Base-by-base conservation (phyloP, 2,113 vertebrate species). In the Phoenicopterus ruber region DNA sequence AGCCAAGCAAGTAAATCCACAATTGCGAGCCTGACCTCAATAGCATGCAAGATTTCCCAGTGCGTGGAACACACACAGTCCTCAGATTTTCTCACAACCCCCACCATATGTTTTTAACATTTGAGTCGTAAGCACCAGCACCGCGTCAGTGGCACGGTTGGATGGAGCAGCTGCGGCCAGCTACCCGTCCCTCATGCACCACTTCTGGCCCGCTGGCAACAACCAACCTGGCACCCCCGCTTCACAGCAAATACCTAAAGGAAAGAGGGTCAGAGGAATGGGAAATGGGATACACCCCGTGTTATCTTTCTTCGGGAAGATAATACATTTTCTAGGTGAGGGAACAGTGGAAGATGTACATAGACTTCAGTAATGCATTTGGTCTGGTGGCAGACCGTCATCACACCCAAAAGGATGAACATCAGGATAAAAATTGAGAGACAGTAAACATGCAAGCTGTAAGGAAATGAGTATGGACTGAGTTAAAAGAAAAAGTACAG, bases 1-100 rank as follows among this genome's bases (percentile, higher is more conserved):
- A 96, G 74, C 54, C 85, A 88, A 93, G 93, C 87, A 93, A 93
- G 42, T 34, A 84, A 81, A 86, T 52, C 59, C 29, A 70, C 55
- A 52, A 52, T 72, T 77, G 59, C 4, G 4, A 90, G 42, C 49
- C 66, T 93, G 93, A 96, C 74, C 90, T 90, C 90, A 90, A 90
- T 26, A 92, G 32, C 42, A 49, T 17, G 29, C 54, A 82, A 90
- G n/a, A 73, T 65, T 91, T 83, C 69, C 52, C 47, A 55, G 58
- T 29, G 40, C 0, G 0, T 18, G 34, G 55, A 82, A 93, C 71
- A 62, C 62, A 61, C 47, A 7, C 8, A 92, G 34, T 54, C 46
- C 82, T 95, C 73, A 58, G 32, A 47, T 40, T 63, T 82, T 72
- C 79, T 74, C 65, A 82, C 10, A 84, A 87, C 47, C 7, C 26